Base-by-base conservation (phyloP, 2,888 invertebrate genomes). In the Eucera pruinosa region DNA sequence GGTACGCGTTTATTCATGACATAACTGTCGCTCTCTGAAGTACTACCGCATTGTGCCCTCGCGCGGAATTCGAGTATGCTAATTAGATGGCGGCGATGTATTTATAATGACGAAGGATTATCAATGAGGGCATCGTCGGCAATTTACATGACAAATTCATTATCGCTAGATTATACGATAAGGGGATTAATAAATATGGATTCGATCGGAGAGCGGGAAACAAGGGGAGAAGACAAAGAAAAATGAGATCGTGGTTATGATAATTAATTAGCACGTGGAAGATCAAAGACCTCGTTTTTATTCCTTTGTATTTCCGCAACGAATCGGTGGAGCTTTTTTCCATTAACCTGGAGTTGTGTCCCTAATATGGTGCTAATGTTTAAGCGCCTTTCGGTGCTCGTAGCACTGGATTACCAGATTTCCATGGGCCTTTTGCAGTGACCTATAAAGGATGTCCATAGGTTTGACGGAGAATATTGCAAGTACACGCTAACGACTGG, bases 391-490 rank as follows among this genome's bases (percentile, higher is more conserved):
- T 72, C 70, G 71, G 71, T 66, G 65, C 73, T 78, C 69, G 81
- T 81, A 64, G 83, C 85, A 79, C 82, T 82, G 83, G 81, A 82
- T n/a, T 74, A 76, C 52, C 67, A 11, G 66, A 47, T 55, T 57
- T 48, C 30, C 55, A 55, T 27, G 58, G 48, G 55, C 69, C 75
- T 45, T 72, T 50, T 64, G 48, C 74, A 54, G 72, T 85, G 88
- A 87, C 84, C 82, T 84, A 83, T 85, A 88, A 86, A 87, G 69
- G 82, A 74, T 65, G 25, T 52, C 27, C 50, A 18, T 41, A 65
- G 81, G 33, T 78, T 83, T 61, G 69, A 43, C 50, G 47, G 55
- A 33, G 69, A 81, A 81, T 77, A 83, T 83, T 71, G 66, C 69
- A 33, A 52, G 70, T 39, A 41, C 48, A 52, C 41, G 45, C 20